Evolutionary conservation across 2,113 vertebrate genomes (phyloP).

Genomic region (Electrona antarctica): DNA sequence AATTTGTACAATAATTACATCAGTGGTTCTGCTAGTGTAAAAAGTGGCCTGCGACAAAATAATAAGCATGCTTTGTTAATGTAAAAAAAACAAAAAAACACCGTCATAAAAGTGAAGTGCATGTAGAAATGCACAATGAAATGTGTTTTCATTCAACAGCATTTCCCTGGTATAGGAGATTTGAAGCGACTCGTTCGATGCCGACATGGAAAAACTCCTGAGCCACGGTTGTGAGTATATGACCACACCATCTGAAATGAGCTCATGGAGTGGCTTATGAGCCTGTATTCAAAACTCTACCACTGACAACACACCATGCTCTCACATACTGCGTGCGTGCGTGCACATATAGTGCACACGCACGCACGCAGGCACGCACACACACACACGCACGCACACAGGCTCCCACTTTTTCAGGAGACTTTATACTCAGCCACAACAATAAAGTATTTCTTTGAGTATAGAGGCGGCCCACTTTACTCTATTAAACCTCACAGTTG

Average conservation of each 20-base stretch:
- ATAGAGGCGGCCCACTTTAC: not conserved
- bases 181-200: slow-evolving; percentile 31
- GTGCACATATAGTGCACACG: too few species aligned
- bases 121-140: not conserved
- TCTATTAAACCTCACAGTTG: slow-evolving; percentile 54
- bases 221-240: slow-evolving; percentile 5
- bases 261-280: slow-evolving; percentile 35
- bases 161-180: slow-evolving; percentile 1
- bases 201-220: slow-evolving; percentile 35
- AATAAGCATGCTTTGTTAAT: too few species aligned
- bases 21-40: too few species aligned
- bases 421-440: slow-evolving; percentile 58
- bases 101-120: not conserved
- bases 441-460: slow-evolving; percentile 69
- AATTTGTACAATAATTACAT: too few species aligned
- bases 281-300: slow-evolving; percentile 15
- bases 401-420: slow-evolving; percentile 28
- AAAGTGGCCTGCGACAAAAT: too few species aligned
- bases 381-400: too few species aligned
- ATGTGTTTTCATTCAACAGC: too few species aligned
- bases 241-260: slow-evolving; percentile 30
- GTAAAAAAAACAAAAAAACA: not conserved
- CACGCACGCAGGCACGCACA: too few species aligned
- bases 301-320: slow-evolving; percentile 3
- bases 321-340: not conserved